Evolutionary conservation across 1,140 invertebrate genomes (phyloP).

Genomic region (Hycleus cichorii): DNA sequence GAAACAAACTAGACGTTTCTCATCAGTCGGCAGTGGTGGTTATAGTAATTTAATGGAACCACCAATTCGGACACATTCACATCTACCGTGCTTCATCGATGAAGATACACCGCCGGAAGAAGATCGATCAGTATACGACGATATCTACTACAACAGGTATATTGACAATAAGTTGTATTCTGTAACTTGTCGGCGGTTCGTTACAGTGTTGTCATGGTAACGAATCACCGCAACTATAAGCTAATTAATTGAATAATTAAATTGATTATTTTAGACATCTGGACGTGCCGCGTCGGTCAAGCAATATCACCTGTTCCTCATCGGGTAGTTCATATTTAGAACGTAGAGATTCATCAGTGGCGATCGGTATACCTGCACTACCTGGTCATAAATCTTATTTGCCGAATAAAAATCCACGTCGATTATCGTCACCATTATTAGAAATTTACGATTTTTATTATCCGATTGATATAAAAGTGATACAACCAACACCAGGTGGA

Average conservation of each 20-base stretch:
- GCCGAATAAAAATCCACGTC: slow-evolving; percentile 37
- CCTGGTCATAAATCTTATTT: slow-evolving; percentile 37
- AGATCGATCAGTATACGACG: slow-evolving; percentile 31
- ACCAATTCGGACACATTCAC: slow-evolving; percentile 44
- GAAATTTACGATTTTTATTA: slow-evolving; percentile 58
- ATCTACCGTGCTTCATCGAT: slow-evolving; percentile 34
- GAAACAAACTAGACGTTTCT: slow-evolving; percentile 49
- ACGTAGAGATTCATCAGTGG: slow-evolving; percentile 65
- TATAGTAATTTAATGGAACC: slow-evolving; percentile 61
- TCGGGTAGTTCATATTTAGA: slow-evolving; percentile 74
- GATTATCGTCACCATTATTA: slow-evolving; percentile 46
- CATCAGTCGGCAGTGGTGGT: slow-evolving; percentile 61
- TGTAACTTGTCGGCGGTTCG: not conserved
- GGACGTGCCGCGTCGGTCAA: slow-evolving; percentile 51
- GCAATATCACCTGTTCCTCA: slow-evolving; percentile 73
- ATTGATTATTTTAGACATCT: slow-evolving; percentile 30
- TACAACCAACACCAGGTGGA: slow-evolving; percentile 67
- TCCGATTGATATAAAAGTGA: slow-evolving; percentile 67
- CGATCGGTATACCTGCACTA: slow-evolving; percentile 54
- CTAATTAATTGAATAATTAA: not conserved
- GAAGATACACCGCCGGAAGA: slow-evolving; percentile 37
- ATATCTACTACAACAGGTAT: slow-evolving; percentile 36
- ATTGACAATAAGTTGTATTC: not conserved
- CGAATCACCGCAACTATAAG: too few relatives aligned
- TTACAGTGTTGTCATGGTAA: too few relatives aligned